Percentiles rank a stretch among this genome's conserved stretches.
These are phyloP conservation scores for Lottia scabra DNA, from an alignment of 2,888 invertebrate genomes.

Conservation along the genomic window DNA sequence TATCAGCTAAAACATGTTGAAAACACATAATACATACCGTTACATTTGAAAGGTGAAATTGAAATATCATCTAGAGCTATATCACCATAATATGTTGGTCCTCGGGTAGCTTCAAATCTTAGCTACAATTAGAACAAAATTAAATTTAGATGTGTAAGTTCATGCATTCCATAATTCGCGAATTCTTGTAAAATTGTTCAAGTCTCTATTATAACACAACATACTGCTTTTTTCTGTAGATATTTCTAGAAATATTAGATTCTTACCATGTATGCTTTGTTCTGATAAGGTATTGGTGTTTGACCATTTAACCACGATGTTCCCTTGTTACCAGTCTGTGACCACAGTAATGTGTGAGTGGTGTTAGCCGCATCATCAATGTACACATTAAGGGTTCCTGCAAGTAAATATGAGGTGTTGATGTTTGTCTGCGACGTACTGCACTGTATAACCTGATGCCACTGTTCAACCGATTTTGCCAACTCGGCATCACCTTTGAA, in stretches of 20 bases:
- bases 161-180: too few species aligned
- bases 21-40: constrained; percentile 36
- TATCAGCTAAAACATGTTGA: too few species aligned
- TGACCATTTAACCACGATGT: constrained; percentile 56
- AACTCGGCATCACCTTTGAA: too few species aligned
- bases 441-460: too few species aligned
- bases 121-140: constrained; percentile 32
- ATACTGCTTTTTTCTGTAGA: too few species aligned
- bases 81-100: constrained; percentile 41
- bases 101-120: constrained; percentile 33
- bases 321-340: constrained; percentile 51
- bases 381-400: constrained; percentile 54
- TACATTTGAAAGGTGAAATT: constrained; percentile 39
- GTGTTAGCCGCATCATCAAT: constrained; percentile 30
- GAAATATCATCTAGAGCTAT: constrained; percentile 57
- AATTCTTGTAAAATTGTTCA: too few species aligned
- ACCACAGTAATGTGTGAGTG: constrained; percentile 21
- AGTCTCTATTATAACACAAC: too few species aligned
- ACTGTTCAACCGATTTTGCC: too few species aligned
- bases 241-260: too few species aligned
- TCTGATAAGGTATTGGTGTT: constrained; percentile 39
- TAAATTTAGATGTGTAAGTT: too few species aligned
- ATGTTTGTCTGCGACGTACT: too few species aligned
- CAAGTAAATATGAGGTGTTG: neutral
- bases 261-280: constrained; percentile 35